Conservation (phyloP, 23 tunicate genomes). For the Halocynthia aurantium region DNA sequence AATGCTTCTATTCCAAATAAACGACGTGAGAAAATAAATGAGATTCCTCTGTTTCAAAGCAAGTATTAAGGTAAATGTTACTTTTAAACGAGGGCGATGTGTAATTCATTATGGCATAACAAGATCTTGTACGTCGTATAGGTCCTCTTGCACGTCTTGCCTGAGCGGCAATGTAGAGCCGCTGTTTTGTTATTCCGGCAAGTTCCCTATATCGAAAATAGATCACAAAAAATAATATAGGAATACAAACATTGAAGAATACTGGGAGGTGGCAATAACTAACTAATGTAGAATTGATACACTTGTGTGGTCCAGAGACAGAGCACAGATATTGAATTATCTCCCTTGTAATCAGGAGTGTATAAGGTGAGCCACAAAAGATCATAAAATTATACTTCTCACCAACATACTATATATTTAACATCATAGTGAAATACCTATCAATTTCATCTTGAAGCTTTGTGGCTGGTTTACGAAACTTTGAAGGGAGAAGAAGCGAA, state of each 20-base stretch:
- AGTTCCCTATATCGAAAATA: too few relatives aligned
- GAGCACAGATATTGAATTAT: too few relatives aligned
- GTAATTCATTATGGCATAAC: constrained; percentile 37
- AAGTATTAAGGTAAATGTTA: background rate
- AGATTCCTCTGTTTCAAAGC: background rate
- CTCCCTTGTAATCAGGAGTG: too few relatives aligned
- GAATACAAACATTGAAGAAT: background rate
- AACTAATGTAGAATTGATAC: background rate
- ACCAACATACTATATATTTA: too few relatives aligned
- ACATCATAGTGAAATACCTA: background rate
- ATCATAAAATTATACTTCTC: too few relatives aligned
- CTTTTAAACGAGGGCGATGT: too few relatives aligned
- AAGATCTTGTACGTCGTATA: constrained; percentile 36
- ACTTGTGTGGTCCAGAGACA: too few relatives aligned
- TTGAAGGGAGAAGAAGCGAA: background rate
- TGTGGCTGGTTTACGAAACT: background rate
- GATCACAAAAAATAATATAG: too few relatives aligned
- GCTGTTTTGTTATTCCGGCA: background rate
- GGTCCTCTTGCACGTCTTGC: background rate
- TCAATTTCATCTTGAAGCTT: background rate
- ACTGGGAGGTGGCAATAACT: background rate
- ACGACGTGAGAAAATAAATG: background rate
- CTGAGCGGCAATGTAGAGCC: constrained; percentile 9
- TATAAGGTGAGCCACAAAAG: too few relatives aligned
- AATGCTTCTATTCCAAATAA: background rate